Conservation (phyloP, 2,113 vertebrate species). For the Phalacrocorax pelagicus region DNA sequence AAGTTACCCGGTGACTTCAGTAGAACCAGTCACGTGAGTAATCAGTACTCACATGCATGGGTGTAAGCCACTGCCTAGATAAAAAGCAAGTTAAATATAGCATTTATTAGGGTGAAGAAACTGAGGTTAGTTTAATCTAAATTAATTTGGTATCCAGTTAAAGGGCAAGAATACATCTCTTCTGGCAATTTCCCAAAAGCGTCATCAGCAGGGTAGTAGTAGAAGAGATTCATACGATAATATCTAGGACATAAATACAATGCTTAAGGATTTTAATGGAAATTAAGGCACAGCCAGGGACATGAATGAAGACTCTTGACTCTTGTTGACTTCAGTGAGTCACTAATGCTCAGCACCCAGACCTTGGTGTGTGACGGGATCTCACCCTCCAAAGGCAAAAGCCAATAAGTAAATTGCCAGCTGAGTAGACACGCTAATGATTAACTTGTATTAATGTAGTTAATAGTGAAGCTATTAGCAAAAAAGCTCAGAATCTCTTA, state of each 20-base stretch:
- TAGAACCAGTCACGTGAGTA: background rate
- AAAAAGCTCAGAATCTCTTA: background rate
- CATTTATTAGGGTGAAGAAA: background rate
- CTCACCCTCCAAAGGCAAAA: constrained; percentile 3
- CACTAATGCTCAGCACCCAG: background rate
- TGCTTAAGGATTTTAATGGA: background rate
- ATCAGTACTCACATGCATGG: background rate
- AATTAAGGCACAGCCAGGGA: background rate
- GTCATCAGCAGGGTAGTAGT: background rate
- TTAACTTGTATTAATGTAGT: background rate
- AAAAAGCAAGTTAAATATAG: background rate
- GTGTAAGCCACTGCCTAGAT: background rate
- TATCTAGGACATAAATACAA: background rate
- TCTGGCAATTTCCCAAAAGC: background rate
- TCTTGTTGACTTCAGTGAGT: background rate
- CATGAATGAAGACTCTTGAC: background rate
- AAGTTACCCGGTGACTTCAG: background rate
- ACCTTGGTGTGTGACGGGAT: background rate
- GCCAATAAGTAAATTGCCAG: background rate
- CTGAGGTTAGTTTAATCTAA: background rate
- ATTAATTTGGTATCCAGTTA: background rate
- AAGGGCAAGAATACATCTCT: background rate
- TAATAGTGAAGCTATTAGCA: background rate
- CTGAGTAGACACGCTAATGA: background rate
- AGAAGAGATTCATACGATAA: background rate